Evolutionary conservation across 2,888 invertebrate species (phyloP), one percentile per base, ranked within the genome.

Genomic region (Macrostomum cliftonense): DNA sequence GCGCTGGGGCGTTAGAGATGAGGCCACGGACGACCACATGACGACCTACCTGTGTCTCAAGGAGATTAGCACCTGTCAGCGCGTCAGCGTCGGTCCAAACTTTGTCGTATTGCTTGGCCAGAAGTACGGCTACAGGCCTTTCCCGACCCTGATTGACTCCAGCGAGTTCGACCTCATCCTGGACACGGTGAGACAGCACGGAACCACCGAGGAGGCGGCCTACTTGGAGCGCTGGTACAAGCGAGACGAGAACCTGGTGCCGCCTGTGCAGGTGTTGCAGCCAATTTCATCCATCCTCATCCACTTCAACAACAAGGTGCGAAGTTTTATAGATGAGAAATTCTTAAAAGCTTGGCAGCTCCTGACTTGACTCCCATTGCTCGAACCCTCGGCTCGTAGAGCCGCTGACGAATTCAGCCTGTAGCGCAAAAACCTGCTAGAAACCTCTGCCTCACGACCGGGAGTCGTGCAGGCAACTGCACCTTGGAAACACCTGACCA

Each of bases 21-120:
- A 93, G 71, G 91, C 93, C 0, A 95, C 93, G 0, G 93, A 95
- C 63, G 95, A 95, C 78, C 95, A 95, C 74, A 91, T 91, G 91
- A 95, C 93, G 17, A 93, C 93, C 0, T 87, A 91, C 62, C 77
- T 95, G 0, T 95, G 95, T 65, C 91, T 95, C 87, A 79, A 85
- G 55, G 95, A 95, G 74, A 93, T 95, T 54, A 83, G 86, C 70
- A 95, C 93, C 70, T 95, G 93, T 64, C 93, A 95, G 68, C 76
- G 93, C 2, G 74, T 93, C 1, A 91, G 91, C 1, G 89, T 93
- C 83, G 93, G 93, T 0, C 91, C 93, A 0, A 93, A 93, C 71
- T 95, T 95, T 68, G 89, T 95, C 51, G 91, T 28, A 9, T 12
- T 48, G 14, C 49, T 67, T 19, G 66, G 67, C 13, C 62, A 66